Base-by-base conservation (phyloP, 2,797 vertebrate genomes). In the Brachyalestes nurse region DNA sequence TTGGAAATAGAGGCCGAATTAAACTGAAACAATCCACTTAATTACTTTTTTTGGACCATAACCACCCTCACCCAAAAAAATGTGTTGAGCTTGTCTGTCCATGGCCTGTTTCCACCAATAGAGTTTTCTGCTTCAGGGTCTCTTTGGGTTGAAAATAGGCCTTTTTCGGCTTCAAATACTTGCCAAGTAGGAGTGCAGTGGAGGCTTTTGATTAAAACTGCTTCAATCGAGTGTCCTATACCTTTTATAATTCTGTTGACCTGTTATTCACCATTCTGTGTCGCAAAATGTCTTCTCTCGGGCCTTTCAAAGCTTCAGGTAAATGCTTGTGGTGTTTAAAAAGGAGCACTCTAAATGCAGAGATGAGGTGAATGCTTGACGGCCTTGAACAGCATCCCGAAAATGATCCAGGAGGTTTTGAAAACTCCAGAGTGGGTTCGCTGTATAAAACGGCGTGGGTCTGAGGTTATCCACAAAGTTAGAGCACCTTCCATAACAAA, bases 131-230 rank as follows among this genome's bases (percentile, higher is more conserved):
- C 34, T 65, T 65, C 34, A 65, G 34, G 34, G 62, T 16, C 34
- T 65, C 62, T 40, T 2, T 38, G 34, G 62, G 6, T 65, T 65
- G 34, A 34, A 51, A 40, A 40, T 40, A 65, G 6, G 23, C 45
- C 12, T 45, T 65, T 83, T 72, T 79, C 34, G 75, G 49, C 47
- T 65, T n/a, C 38, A 58, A 75, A 42, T 47, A 67, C 89, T 87
- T 88, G 89, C 87, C 89, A 88, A 83, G 82, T 81, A 86, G 80
- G 82, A 88, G 38, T 51, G 60, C 83, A 91, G 79, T 88, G 83
- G 89, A 90, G 89, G 84, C 86, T 83, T 86, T 83, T 87, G 87
- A 91, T 92, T 91, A 83, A 92, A 91, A 82, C 83, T 80, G 80
- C 82, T 86, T 87, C 75, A 79, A 87, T 81, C 69, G 84, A 92